These are phyloP conservation scores for Deilephila elpenor DNA, from an alignment of 2,888 invertebrate species.

Conservation along the genomic window DNA sequence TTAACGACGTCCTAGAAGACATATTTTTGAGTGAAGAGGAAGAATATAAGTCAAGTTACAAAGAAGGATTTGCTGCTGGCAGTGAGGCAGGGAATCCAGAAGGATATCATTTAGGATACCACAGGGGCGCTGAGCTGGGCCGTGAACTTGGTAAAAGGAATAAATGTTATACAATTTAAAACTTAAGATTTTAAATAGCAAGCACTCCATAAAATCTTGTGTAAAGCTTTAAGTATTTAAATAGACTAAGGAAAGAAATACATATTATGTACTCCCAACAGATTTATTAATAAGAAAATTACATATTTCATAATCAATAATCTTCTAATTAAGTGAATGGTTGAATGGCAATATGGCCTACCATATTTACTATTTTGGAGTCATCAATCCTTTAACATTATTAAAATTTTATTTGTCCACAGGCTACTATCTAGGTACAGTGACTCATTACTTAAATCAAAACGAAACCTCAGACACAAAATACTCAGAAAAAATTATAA, in stretches of 20 bases:
- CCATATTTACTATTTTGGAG: not conserved
- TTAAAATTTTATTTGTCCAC: slow-evolving; percentile 25
- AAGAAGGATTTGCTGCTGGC: slow-evolving; percentile 88
- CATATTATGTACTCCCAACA: no score
- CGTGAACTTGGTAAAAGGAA: slow-evolving; percentile 86
- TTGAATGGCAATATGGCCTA: no score
- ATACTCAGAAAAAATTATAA: slow-evolving; percentile 82
- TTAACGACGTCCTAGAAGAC: slow-evolving; percentile 90
- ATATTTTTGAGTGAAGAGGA: slow-evolving; percentile 89
- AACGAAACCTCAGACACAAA: slow-evolving; percentile 55
- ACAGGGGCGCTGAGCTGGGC: slow-evolving; percentile 90
- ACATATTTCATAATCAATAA: no score
- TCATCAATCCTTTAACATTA: not conserved
- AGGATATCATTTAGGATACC: slow-evolving; percentile 91
- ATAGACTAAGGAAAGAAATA: no score
- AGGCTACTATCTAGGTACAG: slow-evolving; percentile 88
- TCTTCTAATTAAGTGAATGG: no score
- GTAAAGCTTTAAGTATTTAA: no score
- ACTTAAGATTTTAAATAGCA: no score
- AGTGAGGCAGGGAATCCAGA: slow-evolving; percentile 86
- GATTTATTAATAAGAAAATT: no score
- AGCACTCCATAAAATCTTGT: no score
- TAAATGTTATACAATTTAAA: not conserved
- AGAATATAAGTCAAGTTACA: slow-evolving; percentile 85
- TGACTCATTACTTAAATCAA: slow-evolving; percentile 76